phyloP scores from a whole-genome alignment of 92 coral and sea anemone species.

The Epizoanthus illoricatus region DNA sequence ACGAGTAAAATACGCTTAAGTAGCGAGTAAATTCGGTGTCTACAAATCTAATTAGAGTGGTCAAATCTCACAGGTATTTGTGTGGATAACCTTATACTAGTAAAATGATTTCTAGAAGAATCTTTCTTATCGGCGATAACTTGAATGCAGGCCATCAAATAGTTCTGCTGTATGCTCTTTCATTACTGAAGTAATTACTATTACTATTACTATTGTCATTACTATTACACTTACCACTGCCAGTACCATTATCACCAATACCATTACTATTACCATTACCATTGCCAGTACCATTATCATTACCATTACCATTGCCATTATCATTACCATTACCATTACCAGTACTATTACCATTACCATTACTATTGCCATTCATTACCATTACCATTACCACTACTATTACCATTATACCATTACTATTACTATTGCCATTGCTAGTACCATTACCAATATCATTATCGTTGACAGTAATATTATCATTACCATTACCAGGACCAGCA shows the following conservation, averaged over 20 bases:
- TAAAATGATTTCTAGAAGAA: too few relatives aligned
- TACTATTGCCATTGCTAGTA: neutral
- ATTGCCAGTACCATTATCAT: neutral
- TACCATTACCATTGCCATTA: neutral
- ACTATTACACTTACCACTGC: neutral
- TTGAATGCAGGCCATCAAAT: too few relatives aligned
- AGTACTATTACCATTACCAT: neutral
- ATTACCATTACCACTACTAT: neutral
- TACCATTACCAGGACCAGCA: neutral
- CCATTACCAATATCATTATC: neutral
- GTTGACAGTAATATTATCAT: neutral
- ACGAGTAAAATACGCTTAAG: too few relatives aligned
- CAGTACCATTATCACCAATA: neutral
- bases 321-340: neutral
- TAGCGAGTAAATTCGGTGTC: too few relatives aligned
- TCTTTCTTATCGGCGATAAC: too few relatives aligned
- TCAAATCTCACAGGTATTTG: too few relatives aligned
- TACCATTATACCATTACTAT: neutral
- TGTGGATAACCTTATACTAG: too few relatives aligned
- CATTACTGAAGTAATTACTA: neutral
- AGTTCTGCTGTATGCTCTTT: too few relatives aligned
- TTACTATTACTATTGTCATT: neutral
- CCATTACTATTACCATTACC: neutral
- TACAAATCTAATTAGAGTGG: too few relatives aligned
- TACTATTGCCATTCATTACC: neutral